Base-by-base conservation (phyloP, 92 coral and sea anemone genomes). In the Bergia puertoricense region DNA sequence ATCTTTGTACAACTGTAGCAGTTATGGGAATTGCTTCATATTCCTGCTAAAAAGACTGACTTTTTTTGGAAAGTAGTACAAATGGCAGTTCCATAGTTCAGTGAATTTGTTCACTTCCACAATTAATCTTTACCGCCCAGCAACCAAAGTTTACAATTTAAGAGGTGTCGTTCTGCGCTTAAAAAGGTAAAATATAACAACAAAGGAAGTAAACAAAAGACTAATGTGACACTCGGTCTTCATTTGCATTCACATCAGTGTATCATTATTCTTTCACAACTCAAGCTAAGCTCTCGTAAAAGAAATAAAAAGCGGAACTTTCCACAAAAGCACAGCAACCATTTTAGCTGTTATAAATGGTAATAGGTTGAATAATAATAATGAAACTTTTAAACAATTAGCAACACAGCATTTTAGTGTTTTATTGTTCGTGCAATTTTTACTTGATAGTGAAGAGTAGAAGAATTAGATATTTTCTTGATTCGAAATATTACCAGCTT, bases 61-160 rank as follows among this genome's bases (percentile, higher is more conserved):
- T 41, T 23, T 36, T 48, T 79, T 23, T 30, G 56, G 20, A 77
- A 77, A 51, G 18, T 30, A 50, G 50, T 46, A n/a, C 38, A 11
- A 30, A 80, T 37, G 45, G 85, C 65, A 62, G 72, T 57, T 80
- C 18, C 39, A 11, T 37, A 30, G 9, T 78, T 73, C 40, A 36
- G 77, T 5, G 16, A 78, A 45, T n/a, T 77, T 54, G 41, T 80
- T 62, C 30, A 14, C 67, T 57, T 57, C 22, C 22, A 57, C 67
- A 57, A 57, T 57, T 57, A 57, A 3, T 67, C 86, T 23, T 36
- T 46, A 66, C 87, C 79, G 87, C 87, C 77, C 77, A 84, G 87
- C 77, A 84, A 84, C 87, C 62, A 6, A 46, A 22, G 56, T 36
- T 74, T 36, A 20, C 71, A 46, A 23, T 69, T 50, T 22, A 42